phyloP scores from a whole-genome alignment of 2,888 invertebrate genomes.

The Ceriagrion tenellum region DNA sequence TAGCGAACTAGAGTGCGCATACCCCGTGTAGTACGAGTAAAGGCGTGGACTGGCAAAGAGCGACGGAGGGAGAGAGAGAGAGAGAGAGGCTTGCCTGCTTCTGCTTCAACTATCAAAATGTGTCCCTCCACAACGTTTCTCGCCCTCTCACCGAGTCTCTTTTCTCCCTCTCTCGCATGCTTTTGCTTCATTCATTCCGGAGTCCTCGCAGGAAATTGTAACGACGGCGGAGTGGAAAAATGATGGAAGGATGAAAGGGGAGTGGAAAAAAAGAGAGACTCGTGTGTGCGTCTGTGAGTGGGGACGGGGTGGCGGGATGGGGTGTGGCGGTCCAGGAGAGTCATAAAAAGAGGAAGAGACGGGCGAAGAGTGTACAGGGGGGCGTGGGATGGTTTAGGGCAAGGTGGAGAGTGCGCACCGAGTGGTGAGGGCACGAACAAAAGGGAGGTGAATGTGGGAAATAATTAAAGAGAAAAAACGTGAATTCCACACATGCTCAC shows the following conservation, averaged over 20 bases:
- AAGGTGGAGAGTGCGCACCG: neutral
- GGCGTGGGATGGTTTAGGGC: neutral
- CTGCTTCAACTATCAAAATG: neutral
- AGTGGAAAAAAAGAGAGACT: neutral
- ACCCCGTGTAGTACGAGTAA: neutral
- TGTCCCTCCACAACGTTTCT: neutral
- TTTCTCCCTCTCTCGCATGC: neutral
- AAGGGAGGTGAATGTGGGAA: slow-evolving; percentile 55
- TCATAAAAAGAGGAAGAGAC: neutral
- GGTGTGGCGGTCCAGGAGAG: neutral
- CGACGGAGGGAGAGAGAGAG: neutral
- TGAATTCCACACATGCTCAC: slow-evolving; percentile 45
- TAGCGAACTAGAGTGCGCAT: neutral
- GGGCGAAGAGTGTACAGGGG: neutral
- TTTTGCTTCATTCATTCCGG: slow-evolving; percentile 31
- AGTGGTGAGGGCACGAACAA: neutral
- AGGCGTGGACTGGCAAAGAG: neutral
- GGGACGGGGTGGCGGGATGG: neutral
- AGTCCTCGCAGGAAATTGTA: slow-evolving; percentile 63
- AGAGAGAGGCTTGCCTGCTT: neutral
- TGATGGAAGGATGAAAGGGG: slow-evolving; percentile 19
- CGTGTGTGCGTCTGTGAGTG: neutral
- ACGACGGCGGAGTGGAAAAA: slow-evolving; percentile 58
- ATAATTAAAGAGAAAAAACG: slow-evolving; percentile 62
- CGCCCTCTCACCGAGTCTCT: neutral